Evolutionary conservation across 2,113 vertebrate genomes (phyloP).

Genomic region (Thalassoma bifasciatum): DNA sequence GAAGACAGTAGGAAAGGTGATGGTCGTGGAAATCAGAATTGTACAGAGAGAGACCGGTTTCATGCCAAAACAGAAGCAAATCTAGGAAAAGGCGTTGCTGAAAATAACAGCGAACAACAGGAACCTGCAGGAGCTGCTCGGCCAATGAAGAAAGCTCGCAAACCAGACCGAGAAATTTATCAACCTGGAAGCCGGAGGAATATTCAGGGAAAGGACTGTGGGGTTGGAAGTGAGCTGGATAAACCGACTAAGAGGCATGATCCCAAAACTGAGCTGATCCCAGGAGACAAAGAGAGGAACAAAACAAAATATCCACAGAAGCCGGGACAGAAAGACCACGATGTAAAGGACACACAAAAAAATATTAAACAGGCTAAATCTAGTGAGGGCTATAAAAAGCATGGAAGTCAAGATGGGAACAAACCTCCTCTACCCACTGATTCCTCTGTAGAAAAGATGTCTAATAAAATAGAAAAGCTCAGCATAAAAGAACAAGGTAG

Average conservation of each 20-base stretch:
- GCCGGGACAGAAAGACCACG: constrained; percentile 41
- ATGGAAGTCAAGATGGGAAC: constrained; percentile 37
- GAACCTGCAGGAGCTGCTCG: constrained; percentile 73
- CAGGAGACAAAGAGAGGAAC: constrained; percentile 51
- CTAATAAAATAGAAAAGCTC: constrained; percentile 84
- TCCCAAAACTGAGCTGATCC: constrained; percentile 41
- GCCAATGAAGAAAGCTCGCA: constrained; percentile 85
- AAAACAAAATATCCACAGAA: constrained; percentile 41
- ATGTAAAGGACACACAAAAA: constrained; percentile 56
- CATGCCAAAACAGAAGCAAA: constrained; percentile 38
- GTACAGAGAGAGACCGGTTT: constrained; percentile 21
- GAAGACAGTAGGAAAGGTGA: constrained; percentile 55
- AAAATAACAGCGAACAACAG: constrained; percentile 44
- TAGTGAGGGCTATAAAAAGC: constrained; percentile 47
- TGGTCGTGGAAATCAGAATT: constrained; percentile 46
- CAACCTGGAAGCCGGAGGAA: constrained; percentile 90
- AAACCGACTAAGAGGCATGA: constrained; percentile 32
- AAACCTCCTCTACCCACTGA: constrained; percentile 15
- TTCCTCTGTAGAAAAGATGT: constrained; percentile 74
- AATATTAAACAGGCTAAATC: constrained; percentile 37
- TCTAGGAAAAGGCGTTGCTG: constrained; percentile 34
- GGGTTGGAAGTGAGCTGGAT: constrained; percentile 64
- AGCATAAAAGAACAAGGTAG: constrained; percentile 74
- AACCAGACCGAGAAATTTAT: constrained; percentile 95
- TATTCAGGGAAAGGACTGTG: constrained; percentile 75